Evolutionary conservation across 2,797 vertebrate species (phyloP).

Genomic region (Taeniopygia guttata): DNA sequence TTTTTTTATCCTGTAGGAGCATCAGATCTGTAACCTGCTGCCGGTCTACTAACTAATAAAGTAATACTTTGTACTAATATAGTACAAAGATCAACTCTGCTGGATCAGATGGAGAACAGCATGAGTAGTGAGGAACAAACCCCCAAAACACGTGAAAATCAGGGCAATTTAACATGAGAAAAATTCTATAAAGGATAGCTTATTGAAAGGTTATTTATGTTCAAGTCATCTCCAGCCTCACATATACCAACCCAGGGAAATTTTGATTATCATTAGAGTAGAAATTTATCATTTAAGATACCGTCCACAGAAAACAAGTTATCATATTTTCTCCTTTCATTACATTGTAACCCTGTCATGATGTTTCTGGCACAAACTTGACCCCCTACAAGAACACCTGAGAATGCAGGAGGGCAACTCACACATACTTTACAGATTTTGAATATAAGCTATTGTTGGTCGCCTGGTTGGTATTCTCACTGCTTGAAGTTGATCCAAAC

Average conservation of each 20-base stretch:
- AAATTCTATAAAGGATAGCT: neutral
- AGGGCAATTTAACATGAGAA: neutral
- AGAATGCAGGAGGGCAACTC: neutral
- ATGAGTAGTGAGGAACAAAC: neutral
- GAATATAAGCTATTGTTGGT: constrained; percentile 86
- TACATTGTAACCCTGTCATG: neutral
- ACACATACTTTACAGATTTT: constrained; percentile 85
- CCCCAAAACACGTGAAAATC: neutral
- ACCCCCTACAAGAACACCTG: neutral
- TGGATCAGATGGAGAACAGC: neutral
- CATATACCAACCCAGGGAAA: neutral
- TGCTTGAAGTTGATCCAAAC: constrained; percentile 82
- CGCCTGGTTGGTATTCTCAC: constrained; percentile 78
- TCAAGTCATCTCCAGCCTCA: neutral
- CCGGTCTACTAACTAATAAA: neutral
- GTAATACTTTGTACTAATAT: too few species aligned
- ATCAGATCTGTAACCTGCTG: neutral
- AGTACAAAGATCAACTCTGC: neutral
- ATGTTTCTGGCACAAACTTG: neutral
- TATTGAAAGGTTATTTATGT: neutral
- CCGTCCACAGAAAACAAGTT: neutral
- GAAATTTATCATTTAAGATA: neutral
- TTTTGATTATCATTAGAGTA: neutral
- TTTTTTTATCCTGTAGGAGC: neutral
- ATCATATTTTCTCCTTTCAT: neutral